Conservation (phyloP, 2,888 invertebrate genomes). For the Bombyx huttoni region DNA sequence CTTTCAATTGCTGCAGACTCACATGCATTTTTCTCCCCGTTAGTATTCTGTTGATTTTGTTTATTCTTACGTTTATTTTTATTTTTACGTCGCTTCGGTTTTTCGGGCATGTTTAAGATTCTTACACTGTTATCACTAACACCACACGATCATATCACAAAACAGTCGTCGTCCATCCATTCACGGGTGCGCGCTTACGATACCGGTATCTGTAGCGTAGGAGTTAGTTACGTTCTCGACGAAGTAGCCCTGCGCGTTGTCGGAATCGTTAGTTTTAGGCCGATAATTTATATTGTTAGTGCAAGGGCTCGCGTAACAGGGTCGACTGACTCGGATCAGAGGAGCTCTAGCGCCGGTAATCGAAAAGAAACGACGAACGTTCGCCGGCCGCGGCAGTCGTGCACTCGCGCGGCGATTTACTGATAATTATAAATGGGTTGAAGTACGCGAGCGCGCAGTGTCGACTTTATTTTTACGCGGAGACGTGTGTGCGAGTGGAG, state of each 20-base stretch:
- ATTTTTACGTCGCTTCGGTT: conserved; percentile 55
- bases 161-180: conserved; percentile 38
- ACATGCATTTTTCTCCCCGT: conserved; percentile 19
- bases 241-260: conserved; percentile 11
- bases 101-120: conserved; percentile 53
- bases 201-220: conserved; percentile 49
- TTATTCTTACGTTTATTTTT: conserved; percentile 64
- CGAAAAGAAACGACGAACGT: conserved; percentile 32
- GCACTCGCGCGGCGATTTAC: conserved; percentile 66
- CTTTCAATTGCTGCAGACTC: conserved; percentile 13
- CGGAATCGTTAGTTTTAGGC: neutral
- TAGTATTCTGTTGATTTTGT: conserved; percentile 31
- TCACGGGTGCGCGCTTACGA: conserved; percentile 29
- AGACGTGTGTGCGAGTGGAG: conserved; percentile 60
- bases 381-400: conserved; percentile 58
- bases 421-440: conserved; percentile 71
- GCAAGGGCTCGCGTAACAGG: conserved; percentile 40
- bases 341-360: conserved; percentile 33
- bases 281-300: conserved; percentile 7
- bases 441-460: conserved; percentile 63
- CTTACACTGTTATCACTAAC: conserved; percentile 52
- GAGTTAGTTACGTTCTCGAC: conserved; percentile 29
- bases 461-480: conserved; percentile 71
- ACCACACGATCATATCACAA: conserved; percentile 43
- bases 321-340: conserved; percentile 32